Evolutionary conservation across 2,797 vertebrate species (phyloP).

Genomic region (Myripristis murdjan): DNA sequence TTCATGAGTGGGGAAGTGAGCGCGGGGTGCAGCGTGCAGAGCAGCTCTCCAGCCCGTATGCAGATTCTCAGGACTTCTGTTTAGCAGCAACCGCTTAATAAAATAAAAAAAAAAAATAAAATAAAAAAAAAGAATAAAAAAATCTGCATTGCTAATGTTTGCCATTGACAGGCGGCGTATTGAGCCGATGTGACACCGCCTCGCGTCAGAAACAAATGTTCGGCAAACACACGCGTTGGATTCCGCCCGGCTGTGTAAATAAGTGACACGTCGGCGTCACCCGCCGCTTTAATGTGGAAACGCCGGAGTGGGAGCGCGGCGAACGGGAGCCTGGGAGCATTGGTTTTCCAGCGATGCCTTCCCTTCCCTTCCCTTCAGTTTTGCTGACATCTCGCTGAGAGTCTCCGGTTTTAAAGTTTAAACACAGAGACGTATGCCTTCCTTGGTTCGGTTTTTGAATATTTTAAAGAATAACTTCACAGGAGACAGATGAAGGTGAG

Average conservation of each 20-base stretch:
- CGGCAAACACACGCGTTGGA: conserved; percentile 14
- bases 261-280: conserved; percentile 58
- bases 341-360: background rate
- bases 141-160: conserved; percentile 27
- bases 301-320: no score
- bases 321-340: conserved; percentile 54
- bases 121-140: no score
- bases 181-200: background rate
- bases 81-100: background rate
- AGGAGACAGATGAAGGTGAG: conserved; percentile 76
- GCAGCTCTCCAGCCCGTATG: background rate
- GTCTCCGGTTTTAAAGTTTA: conserved; percentile 72
- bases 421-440: conserved; percentile 59
- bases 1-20: conserved; percentile 70
- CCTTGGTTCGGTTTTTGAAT: conserved; percentile 61
- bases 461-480: conserved; percentile 70
- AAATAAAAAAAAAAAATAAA: no score
- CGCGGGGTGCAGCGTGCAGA: conserved; percentile 13
- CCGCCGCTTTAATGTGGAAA: no score
- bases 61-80: no score
- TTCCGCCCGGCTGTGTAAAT: conserved; percentile 47
- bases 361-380: conserved; percentile 44
- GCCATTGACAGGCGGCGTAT: conserved; percentile 13
- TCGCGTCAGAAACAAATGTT: conserved; percentile 32
- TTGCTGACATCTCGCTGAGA: conserved; percentile 60